phyloP scores from a whole-genome alignment of 2,888 invertebrate species.

The Hanleya hanleyi region DNA sequence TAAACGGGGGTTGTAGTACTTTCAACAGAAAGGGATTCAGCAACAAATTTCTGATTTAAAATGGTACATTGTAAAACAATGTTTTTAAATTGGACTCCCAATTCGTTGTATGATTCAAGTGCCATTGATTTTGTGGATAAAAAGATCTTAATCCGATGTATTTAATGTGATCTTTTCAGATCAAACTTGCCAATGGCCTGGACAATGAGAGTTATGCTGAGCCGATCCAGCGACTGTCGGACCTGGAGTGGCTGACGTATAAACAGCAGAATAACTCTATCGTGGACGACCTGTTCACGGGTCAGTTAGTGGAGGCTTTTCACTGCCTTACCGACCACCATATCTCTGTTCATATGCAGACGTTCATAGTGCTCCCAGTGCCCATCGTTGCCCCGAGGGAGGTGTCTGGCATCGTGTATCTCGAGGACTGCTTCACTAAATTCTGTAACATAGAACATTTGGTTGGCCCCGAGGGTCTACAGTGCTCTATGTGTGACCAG shows the following conservation, averaged over 20 bases:
- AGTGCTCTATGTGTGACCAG: conserved; percentile 42
- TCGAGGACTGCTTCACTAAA: conserved; percentile 67
- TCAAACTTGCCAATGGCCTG: conserved; percentile 63
- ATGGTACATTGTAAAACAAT: too few relatives aligned
- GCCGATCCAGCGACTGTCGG: conserved; percentile 68
- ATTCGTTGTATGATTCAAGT: background rate
- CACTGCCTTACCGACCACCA: conserved; percentile 62
- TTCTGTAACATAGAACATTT: conserved; percentile 67
- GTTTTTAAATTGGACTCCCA: background rate
- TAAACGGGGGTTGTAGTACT: too few relatives aligned
- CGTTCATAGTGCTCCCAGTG: conserved; percentile 69
- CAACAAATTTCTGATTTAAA: too few relatives aligned
- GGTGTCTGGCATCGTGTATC: conserved; percentile 57
- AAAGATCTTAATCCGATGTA: background rate
- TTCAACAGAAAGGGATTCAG: too few relatives aligned
- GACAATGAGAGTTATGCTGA: conserved; percentile 67
- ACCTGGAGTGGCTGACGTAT: conserved; percentile 71
- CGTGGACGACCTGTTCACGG: conserved; percentile 67
- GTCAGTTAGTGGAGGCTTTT: conserved; percentile 68
- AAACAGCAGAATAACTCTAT: conserved; percentile 65
- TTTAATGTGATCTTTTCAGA: conserved; percentile 52
- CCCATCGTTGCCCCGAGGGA: conserved; percentile 59
- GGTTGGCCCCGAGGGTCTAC: conserved; percentile 51
- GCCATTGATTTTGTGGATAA: too few relatives aligned
- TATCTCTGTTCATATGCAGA: conserved; percentile 66